These are phyloP conservation scores for Gambusia yucatana DNA, from an alignment of 2,797 vertebrate genomes.

Conservation along the genomic window DNA sequence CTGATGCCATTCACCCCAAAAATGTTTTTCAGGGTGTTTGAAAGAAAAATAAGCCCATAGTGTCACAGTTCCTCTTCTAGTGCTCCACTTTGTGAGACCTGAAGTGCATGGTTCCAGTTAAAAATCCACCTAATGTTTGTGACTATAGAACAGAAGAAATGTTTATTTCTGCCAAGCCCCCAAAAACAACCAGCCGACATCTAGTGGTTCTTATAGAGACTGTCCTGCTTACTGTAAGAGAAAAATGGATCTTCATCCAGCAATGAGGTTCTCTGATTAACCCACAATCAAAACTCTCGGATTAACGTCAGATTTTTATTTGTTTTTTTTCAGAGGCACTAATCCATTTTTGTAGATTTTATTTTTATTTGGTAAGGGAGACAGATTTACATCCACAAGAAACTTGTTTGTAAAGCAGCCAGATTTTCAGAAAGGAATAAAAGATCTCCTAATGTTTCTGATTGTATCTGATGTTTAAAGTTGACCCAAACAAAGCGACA, in stretches of 20 bases:
- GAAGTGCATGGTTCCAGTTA: not conserved
- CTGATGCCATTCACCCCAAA: not conserved
- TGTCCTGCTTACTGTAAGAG: not conserved
- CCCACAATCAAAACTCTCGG: not conserved
- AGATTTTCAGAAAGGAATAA: not conserved
- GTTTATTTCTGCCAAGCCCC: not conserved
- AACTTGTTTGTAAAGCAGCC: constrained; percentile 4
- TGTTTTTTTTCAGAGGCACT: too few relatives aligned
- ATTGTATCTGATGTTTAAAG: constrained; percentile 12
- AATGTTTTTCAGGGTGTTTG: not conserved
- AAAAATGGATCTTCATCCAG: not conserved
- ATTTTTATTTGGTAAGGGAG: not conserved
- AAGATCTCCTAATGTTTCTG: constrained; percentile 3
- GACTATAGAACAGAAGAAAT: not conserved
- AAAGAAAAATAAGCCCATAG: not conserved
- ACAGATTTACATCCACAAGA: not conserved
- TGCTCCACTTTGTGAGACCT: not conserved
- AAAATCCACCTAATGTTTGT: not conserved
- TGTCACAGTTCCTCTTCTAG: not conserved
- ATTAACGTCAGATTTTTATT: too few relatives aligned
- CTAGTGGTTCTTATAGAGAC: not conserved
- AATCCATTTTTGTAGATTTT: too few relatives aligned
- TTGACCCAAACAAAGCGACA: constrained; percentile 6
- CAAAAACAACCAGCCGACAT: not conserved
- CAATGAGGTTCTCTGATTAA: not conserved